Evolutionary conservation across 2,113 vertebrate species (phyloP), one percentile per base, ranked within the genome.

Genomic region (Serilophus lunatus): DNA sequence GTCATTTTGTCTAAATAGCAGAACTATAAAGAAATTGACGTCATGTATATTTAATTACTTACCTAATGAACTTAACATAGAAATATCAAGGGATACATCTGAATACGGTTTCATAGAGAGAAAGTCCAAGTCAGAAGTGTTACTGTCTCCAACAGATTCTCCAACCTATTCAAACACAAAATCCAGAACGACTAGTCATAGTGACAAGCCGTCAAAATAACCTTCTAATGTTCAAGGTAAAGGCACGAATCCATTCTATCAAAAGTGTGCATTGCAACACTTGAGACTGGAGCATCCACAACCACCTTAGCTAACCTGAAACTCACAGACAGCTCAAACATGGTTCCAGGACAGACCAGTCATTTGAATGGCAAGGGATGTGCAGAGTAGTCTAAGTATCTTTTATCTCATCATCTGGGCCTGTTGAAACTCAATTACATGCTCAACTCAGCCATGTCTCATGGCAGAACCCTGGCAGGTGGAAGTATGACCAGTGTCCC

Each of bases 1-100:
- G 11, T 47, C 19, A 2, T 47, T 75, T 45, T 71, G n/a, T 38
- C 60, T 76, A 68, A 79, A 68, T 8, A 10, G 7, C 63, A 54
- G 15, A 70, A 57, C 5, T 57, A 64, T 81, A 74, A 11, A 22
- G 5, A 18, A 68, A 47, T 2, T 47, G 19, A 81, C 13, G 16
- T 54, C 15, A 20, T 40, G 5, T 38, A 5, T 33, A 66, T 50
- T 64, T 75, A 61, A 25, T 71, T 50, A 97, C 97, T 97, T 95
- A 99, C 99, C 99, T 90, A 99, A 97, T 1, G 99, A 98, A 97
- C 98, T 98, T 38, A 99, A 97, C 98, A 99, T 97, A 61, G 99
- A 98, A 92, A 99, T 98, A 86, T 99, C 99, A 28, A 99, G 97
- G 71, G 99, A 99, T 68, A 99, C 98, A 44, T 99, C 99, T 2